Evolutionary conservation across 2,888 invertebrate genomes (phyloP), one percentile per base, ranked within the genome.

Genomic region (Agonopterix alstromeriana): DNA sequence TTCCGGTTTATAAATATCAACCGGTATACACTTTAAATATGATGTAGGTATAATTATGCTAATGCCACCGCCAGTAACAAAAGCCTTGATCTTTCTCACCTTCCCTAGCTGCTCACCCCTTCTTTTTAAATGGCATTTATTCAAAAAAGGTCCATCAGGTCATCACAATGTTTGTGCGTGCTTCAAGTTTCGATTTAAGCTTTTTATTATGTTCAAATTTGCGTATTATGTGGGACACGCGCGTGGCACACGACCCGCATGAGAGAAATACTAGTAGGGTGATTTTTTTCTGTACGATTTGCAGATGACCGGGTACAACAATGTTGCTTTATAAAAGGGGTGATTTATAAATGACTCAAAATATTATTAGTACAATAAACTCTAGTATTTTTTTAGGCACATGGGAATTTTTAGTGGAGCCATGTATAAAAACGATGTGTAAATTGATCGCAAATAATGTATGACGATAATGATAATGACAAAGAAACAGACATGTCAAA

Each of bases 201-300:
- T 65, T 75, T 77, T 77, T 75, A 79, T 73, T 73, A 65, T 74
- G 72, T 68, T 78, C 63, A 75, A 82, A 84, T 82, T 83, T 71
- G 78, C 78, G 75, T 77, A 67, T 65, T 69, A 87, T 85, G 79
- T 67, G 84, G 82, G 84, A 80, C 87, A 87, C 86, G 85, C 80
- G 85, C 68, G 38, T 38, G 49, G 60, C 87, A 87, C 86, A 77
- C 82, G 87, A 83, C 86, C 87, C 86, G 86, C 85, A 86, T 86
- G 62, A 51, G 64, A 65, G 57, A 10, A 17, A 38, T 42, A 60
- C 49, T 46, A 50, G 27, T 42, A 46, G 68, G 72, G 73, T 63
- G 61, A 49, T 69, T 73, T 70, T 66, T 66, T 67, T 55, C 58
- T 53, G 60, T 61, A 64, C 61, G 62, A 72, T 80, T 80, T 61